Percentiles rank a stretch among this genome's conserved stretches.
phyloP scores from a whole-genome alignment of 2,113 vertebrate species.

The Epinephelus moara region DNA sequence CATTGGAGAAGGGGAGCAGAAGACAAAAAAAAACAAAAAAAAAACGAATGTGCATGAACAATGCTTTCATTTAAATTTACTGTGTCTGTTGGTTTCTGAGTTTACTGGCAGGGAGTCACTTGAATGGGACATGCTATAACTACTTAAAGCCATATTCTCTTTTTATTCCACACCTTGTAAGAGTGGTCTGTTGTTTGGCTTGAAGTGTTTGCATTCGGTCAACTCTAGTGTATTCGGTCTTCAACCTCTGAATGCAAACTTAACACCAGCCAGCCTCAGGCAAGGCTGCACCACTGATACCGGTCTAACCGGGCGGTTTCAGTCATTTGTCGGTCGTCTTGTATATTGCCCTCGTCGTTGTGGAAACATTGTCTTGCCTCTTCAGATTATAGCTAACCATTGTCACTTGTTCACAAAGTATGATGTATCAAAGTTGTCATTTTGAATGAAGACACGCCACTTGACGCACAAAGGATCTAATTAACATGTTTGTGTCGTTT shows the following conservation, averaged over 20 bases:
- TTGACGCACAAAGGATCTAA: conserved; percentile 49
- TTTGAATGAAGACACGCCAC: conserved; percentile 52
- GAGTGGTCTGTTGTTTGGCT: conserved; percentile 52
- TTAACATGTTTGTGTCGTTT: conserved; percentile 52
- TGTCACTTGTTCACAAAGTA: conserved; percentile 56
- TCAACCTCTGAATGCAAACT: conserved; percentile 52
- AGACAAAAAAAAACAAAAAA: not conserved
- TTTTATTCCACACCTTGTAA: conserved; percentile 74
- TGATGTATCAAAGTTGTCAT: conserved; percentile 46
- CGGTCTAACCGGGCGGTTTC: conserved; percentile 20
- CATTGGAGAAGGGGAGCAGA: conserved; percentile 16
- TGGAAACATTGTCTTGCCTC: conserved; percentile 59
- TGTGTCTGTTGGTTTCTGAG: conserved; percentile 52
- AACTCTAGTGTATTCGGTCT: conserved; percentile 10
- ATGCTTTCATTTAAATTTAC: conserved; percentile 37
- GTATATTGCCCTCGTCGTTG: conserved; percentile 12
- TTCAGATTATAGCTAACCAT: conserved; percentile 60
- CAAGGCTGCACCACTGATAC: conserved; percentile 37
- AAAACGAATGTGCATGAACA: not conserved
- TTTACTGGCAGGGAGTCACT: conserved; percentile 71
- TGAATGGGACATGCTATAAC: conserved; percentile 70
- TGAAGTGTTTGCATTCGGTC: conserved; percentile 43
- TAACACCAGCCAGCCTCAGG: conserved; percentile 36
- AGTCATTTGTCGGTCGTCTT: conserved; percentile 7
- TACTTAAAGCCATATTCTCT: conserved; percentile 84